A percentile compares a stretch with the other conserved stretches of the same genome.
Conservation (phyloP, 2,797 vertebrate genomes). For the Helarctos malayanus region DNA sequence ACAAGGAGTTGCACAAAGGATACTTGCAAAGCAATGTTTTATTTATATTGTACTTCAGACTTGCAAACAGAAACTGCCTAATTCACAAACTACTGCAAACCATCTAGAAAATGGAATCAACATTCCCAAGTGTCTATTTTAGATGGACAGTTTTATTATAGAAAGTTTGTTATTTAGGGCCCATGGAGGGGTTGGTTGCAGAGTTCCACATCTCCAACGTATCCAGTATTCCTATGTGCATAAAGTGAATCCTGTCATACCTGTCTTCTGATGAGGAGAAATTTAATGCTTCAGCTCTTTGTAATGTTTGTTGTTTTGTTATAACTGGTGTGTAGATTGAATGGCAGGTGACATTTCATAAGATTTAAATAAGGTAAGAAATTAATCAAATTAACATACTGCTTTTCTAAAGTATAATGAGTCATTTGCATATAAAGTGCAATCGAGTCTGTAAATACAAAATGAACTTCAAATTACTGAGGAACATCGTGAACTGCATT, state of each 20-base stretch:
- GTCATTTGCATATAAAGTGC: slow-evolving; percentile 89
- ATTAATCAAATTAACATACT: slow-evolving; percentile 90
- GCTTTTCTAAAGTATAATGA: slow-evolving; percentile 87
- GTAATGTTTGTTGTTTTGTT: slow-evolving; percentile 86
- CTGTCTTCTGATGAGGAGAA: slow-evolving; percentile 85
- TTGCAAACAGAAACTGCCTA: slow-evolving; percentile 73
- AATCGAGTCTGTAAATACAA: slow-evolving; percentile 85
- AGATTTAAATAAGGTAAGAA: slow-evolving; percentile 88
- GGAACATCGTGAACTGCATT: slow-evolving; percentile 74
- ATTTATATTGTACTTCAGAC: slow-evolving; percentile 61
- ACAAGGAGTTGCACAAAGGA: slow-evolving; percentile 68
- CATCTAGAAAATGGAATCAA: slow-evolving; percentile 62
- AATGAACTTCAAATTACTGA: slow-evolving; percentile 85
- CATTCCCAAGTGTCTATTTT: slow-evolving; percentile 71
- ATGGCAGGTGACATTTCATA: slow-evolving; percentile 90
- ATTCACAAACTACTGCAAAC: slow-evolving; percentile 60
- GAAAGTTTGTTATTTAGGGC: slow-evolving; percentile 71
- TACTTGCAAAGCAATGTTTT: slow-evolving; percentile 69
- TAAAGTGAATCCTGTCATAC: slow-evolving; percentile 84
- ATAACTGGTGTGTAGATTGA: slow-evolving; percentile 85
- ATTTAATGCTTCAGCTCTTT: slow-evolving; percentile 86
- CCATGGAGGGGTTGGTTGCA: not conserved
- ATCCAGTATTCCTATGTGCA: slow-evolving; percentile 80
- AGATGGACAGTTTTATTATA: slow-evolving; percentile 76
- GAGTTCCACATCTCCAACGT: slow-evolving; percentile 74